Percentiles rank a stretch among this genome's conserved stretches.
Conservation (phyloP, 2,888 invertebrate species). For the Phortica magna region DNA sequence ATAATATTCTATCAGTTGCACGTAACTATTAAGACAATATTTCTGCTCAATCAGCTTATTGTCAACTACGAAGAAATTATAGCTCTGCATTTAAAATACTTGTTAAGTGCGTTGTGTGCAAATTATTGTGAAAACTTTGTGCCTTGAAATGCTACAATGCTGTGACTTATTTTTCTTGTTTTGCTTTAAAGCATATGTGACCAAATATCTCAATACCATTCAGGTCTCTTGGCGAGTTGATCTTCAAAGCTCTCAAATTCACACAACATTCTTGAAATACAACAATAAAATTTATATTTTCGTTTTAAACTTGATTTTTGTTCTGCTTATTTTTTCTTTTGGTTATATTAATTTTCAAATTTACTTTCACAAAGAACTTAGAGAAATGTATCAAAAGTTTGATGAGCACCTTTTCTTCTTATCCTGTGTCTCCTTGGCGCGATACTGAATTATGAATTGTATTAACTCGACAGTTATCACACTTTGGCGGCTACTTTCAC, state of each 20-base stretch:
- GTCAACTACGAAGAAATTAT: too few relatives aligned
- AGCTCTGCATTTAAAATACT: too few relatives aligned
- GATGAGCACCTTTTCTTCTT: slow-evolving; percentile 74
- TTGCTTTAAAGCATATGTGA: not conserved
- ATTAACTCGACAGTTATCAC: slow-evolving; percentile 77
- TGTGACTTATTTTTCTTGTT: not conserved
- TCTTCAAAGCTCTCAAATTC: slow-evolving; percentile 55
- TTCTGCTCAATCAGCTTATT: too few relatives aligned
- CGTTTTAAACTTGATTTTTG: slow-evolving; percentile 18
- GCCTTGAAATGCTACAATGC: not conserved
- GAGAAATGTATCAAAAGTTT: not conserved
- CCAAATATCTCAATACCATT: slow-evolving; percentile 60
- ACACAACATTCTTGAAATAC: slow-evolving; percentile 56
- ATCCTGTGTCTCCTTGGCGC: slow-evolving; percentile 75
- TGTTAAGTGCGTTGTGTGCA: not conserved
- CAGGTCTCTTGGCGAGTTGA: slow-evolving; percentile 61
- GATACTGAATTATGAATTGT: slow-evolving; percentile 78
- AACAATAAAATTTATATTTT: slow-evolving; percentile 10
- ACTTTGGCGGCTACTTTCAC: slow-evolving; percentile 74
- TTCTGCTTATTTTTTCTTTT: not conserved
- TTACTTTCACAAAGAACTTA: not conserved
- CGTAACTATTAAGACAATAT: too few relatives aligned
- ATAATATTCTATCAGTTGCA: too few relatives aligned
- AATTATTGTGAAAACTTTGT: not conserved
- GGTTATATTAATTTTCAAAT: slow-evolving; percentile 16